Evolutionary conservation across 2,888 invertebrate genomes (phyloP), one percentile per base, ranked within the genome.

Genomic region (Tinea trinotella): DNA sequence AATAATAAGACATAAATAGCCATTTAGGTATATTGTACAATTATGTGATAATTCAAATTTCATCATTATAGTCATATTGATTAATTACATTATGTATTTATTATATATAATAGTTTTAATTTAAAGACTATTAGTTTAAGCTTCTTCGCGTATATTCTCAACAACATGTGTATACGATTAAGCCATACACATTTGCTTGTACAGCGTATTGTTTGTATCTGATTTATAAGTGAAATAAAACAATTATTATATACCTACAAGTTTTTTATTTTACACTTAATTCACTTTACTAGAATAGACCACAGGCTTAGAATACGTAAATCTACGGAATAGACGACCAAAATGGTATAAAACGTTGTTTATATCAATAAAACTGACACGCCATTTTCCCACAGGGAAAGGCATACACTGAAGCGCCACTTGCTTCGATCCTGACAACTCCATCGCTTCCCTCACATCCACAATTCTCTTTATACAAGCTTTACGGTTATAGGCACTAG

Each of bases 131-230:
- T 46, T 46, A 46, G 46, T 19, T 17, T 46, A 19, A 46, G 46
- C 46, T 17, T 17, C 7, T 3, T 46, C 10, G 2, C 46, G 19
- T 46, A 9, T 46, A 10, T 4, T 36, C 12, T 6, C 12, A n/a
- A 36, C 36, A 7, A 24, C 9, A 24, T 7, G 9, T 7, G 5
- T 24, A 24, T n/a, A n/a, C n/a, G n/a, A n/a, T 4, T 4, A 30
- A 30, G 30, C 1, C 7, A 30, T 30, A 7, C 22, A 20, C 49
- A 67, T 66, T 69, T 63, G 73, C 75, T 74, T 83, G 77, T 80
- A 78, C 74, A 77, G 76, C 76, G 20, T 65, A 74, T 66, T 79
- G 72, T 78, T 82, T 82, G 76, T 81, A 81, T 78, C 77, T 79
- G 75, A 76, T 72, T 65, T 70, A 71, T 68, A 78, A 74, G 72